Evolutionary conservation across 2,113 vertebrate species (phyloP).

Genomic region (Gyps fulvus): DNA sequence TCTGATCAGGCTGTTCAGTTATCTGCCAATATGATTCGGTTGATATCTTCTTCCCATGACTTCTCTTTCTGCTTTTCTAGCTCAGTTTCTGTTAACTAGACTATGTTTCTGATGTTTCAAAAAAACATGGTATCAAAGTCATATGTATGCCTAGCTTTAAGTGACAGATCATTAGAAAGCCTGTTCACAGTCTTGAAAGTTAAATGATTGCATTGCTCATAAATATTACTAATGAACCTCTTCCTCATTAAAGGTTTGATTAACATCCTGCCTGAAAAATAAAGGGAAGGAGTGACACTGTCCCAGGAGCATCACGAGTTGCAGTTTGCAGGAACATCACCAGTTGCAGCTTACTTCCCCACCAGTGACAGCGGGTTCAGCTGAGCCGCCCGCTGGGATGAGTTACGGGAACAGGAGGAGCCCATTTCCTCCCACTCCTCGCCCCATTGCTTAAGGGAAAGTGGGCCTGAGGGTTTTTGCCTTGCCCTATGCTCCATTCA

Average conservation of each 20-base stretch:
- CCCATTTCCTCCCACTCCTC: neutral
- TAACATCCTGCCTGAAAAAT: conserved; percentile 19
- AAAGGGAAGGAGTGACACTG: neutral
- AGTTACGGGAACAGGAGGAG: neutral
- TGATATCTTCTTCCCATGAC: neutral
- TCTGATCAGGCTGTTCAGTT: neutral
- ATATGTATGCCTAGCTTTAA: neutral
- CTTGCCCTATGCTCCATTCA: neutral
- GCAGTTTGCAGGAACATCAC: neutral
- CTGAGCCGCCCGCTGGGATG: neutral
- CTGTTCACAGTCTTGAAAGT: neutral
- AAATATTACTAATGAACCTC: neutral
- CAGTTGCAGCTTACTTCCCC: conserved; percentile 13
- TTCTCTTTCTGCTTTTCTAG: neutral
- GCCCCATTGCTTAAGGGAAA: neutral
- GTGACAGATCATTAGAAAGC: neutral
- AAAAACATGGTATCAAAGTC: neutral
- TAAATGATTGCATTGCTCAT: neutral
- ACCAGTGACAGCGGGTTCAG: neutral
- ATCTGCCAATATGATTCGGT: neutral
- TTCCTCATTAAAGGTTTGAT: conserved; percentile 1
- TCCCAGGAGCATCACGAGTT: conserved; percentile 22
- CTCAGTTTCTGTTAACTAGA: neutral
- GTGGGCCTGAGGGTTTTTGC: neutral
- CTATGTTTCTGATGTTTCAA: neutral